Conservation (phyloP, 2,888 invertebrate species). For the Lycia hirtaria region DNA sequence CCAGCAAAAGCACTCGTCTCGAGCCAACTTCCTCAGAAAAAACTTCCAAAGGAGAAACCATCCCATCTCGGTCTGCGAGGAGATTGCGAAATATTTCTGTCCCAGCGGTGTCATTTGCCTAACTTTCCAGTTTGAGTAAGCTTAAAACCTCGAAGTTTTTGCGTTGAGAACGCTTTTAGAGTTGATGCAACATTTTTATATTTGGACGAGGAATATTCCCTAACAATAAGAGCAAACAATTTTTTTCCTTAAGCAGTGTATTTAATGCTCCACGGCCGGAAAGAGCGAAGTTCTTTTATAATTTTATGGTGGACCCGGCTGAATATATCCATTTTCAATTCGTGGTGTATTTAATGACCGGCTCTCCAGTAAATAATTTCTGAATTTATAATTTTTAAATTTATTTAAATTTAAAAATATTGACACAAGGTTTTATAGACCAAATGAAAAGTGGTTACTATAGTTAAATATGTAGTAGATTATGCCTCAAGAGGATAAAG, state of each 20-base stretch:
- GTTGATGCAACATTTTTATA: constrained; percentile 61
- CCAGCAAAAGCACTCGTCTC: constrained; percentile 55
- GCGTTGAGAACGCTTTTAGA: constrained; percentile 57
- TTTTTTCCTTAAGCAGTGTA: constrained; percentile 47
- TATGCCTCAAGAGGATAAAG: too few relatives aligned
- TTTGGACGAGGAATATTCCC: constrained; percentile 53
- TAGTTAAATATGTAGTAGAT: too few relatives aligned
- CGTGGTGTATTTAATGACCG: constrained; percentile 22
- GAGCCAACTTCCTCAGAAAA: constrained; percentile 65
- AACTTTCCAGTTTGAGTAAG: constrained; percentile 78
- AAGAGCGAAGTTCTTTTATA: constrained; percentile 40
- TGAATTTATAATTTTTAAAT: too few relatives aligned
- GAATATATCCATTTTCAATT: constrained; percentile 34
- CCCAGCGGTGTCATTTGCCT: constrained; percentile 78
- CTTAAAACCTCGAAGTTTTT: constrained; percentile 74
- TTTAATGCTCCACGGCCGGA: constrained; percentile 45
- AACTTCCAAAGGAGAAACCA: constrained; percentile 61
- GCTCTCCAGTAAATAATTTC: neutral
- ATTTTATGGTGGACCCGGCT: constrained; percentile 31
- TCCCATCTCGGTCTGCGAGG: constrained; percentile 63
- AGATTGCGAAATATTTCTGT: constrained; percentile 77
- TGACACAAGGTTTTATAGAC: too few relatives aligned
- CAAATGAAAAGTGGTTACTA: too few relatives aligned
- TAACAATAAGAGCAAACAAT: constrained; percentile 54
- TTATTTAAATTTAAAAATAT: too few relatives aligned